Evolutionary conservation across 2,113 vertebrate genomes (phyloP).

Genomic region (Odontophorus gujanensis): DNA sequence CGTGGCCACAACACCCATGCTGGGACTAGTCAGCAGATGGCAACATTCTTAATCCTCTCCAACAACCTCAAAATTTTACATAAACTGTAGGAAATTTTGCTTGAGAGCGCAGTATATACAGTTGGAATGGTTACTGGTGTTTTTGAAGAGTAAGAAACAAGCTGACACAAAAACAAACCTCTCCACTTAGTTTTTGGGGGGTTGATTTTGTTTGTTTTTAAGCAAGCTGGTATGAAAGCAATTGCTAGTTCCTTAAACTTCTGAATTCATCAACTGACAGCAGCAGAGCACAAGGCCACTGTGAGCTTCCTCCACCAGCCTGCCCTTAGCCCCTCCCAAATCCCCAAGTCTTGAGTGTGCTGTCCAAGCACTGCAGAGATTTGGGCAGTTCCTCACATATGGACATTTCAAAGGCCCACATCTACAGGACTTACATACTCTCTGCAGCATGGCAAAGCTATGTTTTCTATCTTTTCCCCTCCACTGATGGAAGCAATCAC

Average conservation of each 20-base stretch:
- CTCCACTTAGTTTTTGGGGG: neutral
- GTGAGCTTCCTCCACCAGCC: neutral
- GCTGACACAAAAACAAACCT: neutral
- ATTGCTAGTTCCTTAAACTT: neutral
- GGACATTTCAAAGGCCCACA: neutral
- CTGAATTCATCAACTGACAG: neutral
- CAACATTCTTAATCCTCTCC: neutral
- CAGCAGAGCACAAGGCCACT: neutral
- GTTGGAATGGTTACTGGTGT: neutral
- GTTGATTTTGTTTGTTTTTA: neutral
- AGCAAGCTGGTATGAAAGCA: neutral
- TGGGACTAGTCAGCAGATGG: neutral
- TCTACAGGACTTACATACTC: neutral
- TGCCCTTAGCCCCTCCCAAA: neutral
- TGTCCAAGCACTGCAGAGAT: neutral
- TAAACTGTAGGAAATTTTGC: neutral
- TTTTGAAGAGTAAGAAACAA: neutral
- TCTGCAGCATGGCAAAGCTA: neutral
- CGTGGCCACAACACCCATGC: neutral
- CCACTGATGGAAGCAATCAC: neutral
- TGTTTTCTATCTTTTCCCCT: neutral
- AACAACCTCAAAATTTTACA: neutral
- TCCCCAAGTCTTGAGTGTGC: neutral
- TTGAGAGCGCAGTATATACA: neutral
- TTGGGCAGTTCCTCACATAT: neutral